A percentile compares a stretch with the other conserved stretches of the same genome.
Conservation (phyloP, 2,113 vertebrate genomes). For the Brachyistius frenatus region DNA sequence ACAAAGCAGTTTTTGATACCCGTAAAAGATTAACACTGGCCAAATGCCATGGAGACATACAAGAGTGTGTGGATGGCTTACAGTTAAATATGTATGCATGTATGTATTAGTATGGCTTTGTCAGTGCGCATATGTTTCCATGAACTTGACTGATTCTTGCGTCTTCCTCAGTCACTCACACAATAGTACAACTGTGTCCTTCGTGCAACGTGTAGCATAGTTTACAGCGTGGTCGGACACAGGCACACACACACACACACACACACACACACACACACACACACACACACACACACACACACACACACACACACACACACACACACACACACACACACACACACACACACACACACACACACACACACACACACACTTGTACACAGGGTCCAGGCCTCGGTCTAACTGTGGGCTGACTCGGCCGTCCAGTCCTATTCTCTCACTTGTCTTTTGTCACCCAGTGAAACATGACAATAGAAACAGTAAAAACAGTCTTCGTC, state of each 20-base stretch:
- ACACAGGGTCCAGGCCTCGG: slow-evolving; percentile 26
- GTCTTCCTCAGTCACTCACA: slow-evolving; percentile 37
- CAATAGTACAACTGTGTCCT: slow-evolving; percentile 72
- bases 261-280: neutral
- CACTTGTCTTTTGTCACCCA: slow-evolving; percentile 51
- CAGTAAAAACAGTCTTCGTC: slow-evolving; percentile 4
- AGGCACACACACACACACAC: slow-evolving; percentile 32
- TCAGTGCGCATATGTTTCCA: slow-evolving; percentile 10
- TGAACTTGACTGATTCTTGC: slow-evolving; percentile 22
- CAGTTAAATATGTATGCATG: slow-evolving; percentile 3
- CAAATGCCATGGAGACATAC: neutral
- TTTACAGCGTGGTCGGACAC: slow-evolving; percentile 67
- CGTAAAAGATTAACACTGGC: neutral
- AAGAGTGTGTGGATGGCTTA: neutral
- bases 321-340: neutral
- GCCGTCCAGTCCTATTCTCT: slow-evolving; percentile 28
- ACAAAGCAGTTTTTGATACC: too few relatives aligned
- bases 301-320: slow-evolving; percentile 12
- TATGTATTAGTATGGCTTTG: neutral
- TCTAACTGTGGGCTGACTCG: slow-evolving; percentile 58
- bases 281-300: slow-evolving; percentile 27
- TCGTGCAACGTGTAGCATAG: slow-evolving; percentile 50
- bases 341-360: slow-evolving; percentile 22
- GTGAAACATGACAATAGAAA: slow-evolving; percentile 64
- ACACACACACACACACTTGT: slow-evolving; percentile 19